A percentile compares a stretch with the other conserved stretches of the same genome.
Conservation (phyloP, 1,140 invertebrate species). For the Xylocopa sonorina region DNA sequence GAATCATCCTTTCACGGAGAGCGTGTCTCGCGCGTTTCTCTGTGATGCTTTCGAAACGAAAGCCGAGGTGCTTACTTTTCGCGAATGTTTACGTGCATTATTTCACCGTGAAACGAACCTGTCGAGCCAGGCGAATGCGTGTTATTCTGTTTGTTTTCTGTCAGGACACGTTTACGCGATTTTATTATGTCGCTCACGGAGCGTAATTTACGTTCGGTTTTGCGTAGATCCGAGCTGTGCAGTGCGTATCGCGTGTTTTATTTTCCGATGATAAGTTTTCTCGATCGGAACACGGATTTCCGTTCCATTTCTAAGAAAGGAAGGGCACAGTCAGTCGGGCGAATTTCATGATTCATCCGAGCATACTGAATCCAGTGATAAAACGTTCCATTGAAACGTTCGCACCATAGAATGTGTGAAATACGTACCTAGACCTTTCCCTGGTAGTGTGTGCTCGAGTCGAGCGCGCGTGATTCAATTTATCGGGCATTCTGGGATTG, state of each 20-base stretch:
- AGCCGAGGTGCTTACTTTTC: neutral
- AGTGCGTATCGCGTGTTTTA: neutral
- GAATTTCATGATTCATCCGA: constrained; percentile 11
- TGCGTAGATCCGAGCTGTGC: neutral
- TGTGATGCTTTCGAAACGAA: constrained; percentile 6
- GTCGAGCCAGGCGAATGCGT: neutral
- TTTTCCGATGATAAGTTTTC: neutral
- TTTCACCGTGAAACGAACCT: neutral
- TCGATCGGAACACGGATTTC: neutral
- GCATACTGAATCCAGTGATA: neutral
- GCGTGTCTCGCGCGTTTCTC: constrained; percentile 41
- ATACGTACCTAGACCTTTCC: too few relatives aligned
- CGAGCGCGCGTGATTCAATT: neutral
- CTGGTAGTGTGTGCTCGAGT: neutral
- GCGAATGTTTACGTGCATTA: too few relatives aligned
- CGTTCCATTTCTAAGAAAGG: neutral
- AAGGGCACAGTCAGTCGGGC: neutral
- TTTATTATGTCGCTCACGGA: neutral
- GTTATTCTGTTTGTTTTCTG: neutral
- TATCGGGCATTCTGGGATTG: neutral
- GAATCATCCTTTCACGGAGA: constrained; percentile 62
- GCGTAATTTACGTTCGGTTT: too few relatives aligned
- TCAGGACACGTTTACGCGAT: too few relatives aligned
- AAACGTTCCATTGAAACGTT: constrained; percentile 1
- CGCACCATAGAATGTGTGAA: neutral